A percentile compares a stretch with the other conserved stretches of the same genome.
These are phyloP conservation scores for Caenorhabditis remanei DNA, from an alignment of 1,140 invertebrate species.

Conservation along the genomic window DNA sequence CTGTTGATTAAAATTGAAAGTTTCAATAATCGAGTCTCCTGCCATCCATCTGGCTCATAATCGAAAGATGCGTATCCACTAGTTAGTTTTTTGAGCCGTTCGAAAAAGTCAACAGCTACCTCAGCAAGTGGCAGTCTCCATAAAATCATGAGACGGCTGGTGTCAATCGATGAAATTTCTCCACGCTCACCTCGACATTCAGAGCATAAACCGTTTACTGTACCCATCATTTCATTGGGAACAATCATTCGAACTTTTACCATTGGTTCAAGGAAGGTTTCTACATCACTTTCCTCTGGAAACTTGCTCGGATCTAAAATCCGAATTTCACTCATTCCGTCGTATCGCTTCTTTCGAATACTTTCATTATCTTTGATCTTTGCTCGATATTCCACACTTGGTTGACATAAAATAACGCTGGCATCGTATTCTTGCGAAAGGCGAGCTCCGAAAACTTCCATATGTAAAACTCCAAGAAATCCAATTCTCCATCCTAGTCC, in stretches of 20 bases:
- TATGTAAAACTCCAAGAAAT: conserved; percentile 92
- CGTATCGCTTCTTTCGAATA: conserved; percentile 81
- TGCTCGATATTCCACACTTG: conserved; percentile 93
- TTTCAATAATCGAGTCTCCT: conserved; percentile 84
- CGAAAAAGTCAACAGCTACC: conserved; percentile 94
- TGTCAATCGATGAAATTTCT: conserved; percentile 86
- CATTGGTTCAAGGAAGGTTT: conserved; percentile 84
- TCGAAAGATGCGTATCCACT: conserved; percentile 98
- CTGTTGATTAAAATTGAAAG: conserved; percentile 79
- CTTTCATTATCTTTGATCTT: conserved; percentile 83
- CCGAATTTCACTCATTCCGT: conserved; percentile 83
- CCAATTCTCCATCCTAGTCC: conserved; percentile 92
- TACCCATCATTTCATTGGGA: conserved; percentile 81
- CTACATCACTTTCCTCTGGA: conserved; percentile 70
- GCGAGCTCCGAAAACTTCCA: conserved; percentile 91
- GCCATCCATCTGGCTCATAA: conserved; percentile 91
- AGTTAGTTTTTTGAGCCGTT: conserved; percentile 83
- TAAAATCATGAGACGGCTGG: conserved; percentile 86
- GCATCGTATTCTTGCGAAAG: conserved; percentile 92
- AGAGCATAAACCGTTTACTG: conserved; percentile 79
- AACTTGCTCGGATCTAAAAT: conserved; percentile 87
- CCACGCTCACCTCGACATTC: conserved; percentile 86
- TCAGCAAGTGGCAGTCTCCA: conserved; percentile 90
- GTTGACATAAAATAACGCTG: conserved; percentile 89
- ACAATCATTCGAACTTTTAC: conserved; percentile 83